Percentiles rank a stretch among this genome's conserved stretches.
These are phyloP conservation scores for Dicycla oo DNA, from an alignment of 2,888 invertebrate genomes.

Conservation along the genomic window DNA sequence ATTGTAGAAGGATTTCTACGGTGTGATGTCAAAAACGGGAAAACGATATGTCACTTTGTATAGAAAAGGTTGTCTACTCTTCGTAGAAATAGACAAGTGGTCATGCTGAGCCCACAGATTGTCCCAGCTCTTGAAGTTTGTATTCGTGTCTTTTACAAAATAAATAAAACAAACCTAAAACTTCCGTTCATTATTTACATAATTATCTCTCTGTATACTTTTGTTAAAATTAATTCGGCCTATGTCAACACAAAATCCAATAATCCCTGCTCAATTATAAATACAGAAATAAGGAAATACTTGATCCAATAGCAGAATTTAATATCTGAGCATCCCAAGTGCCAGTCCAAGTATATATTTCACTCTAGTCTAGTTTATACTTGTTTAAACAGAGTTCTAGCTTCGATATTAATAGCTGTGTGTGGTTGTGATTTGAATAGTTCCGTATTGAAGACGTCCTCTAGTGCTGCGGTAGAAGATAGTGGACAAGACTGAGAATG, in stretches of 20 bases:
- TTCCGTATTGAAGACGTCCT: constrained; percentile 73
- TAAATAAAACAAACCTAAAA: background rate
- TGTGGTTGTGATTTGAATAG: constrained; percentile 82
- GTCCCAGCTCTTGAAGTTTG: background rate
- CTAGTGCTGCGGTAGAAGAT: constrained; percentile 31
- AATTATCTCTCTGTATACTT: background rate
- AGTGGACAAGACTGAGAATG: constrained; percentile 56
- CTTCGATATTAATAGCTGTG: constrained; percentile 79
- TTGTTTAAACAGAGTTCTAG: constrained; percentile 72
- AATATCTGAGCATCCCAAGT: constrained; percentile 54
- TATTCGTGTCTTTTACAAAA: no score
- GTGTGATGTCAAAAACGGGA: no score
- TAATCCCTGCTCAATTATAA: constrained; percentile 24
- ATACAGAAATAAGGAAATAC: constrained; percentile 19
- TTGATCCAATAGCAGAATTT: constrained; percentile 48
- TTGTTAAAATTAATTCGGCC: constrained; percentile 1
- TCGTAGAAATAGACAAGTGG: no score
- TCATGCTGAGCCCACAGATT: no score
- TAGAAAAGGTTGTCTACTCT: no score
- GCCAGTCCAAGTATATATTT: constrained; percentile 62
- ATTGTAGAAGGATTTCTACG: no score
- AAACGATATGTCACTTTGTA: no score
- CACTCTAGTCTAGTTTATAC: constrained; percentile 65
- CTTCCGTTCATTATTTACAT: background rate
- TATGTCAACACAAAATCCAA: constrained; percentile 18